Base-by-base conservation (phyloP, 2,113 vertebrate genomes). In the Oreocharis arfaki region DNA sequence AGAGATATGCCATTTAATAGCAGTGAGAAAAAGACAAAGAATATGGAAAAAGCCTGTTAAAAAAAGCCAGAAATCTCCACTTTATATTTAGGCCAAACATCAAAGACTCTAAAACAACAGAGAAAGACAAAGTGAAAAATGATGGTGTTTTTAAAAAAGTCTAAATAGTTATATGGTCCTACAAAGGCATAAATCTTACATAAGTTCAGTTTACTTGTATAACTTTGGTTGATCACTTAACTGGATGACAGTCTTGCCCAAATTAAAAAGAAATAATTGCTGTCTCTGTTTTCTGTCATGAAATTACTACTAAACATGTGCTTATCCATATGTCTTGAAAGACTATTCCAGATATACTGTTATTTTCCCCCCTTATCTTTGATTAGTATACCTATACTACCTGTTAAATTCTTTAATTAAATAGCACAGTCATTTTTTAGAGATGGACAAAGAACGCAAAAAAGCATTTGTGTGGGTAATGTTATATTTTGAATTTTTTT, bases 261-360 rank as follows among this genome's bases (percentile, higher is more conserved):
- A 93, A 82, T 16, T 61, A 55, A 69, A 91, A 57, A 6, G 11
- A 65, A 74, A 42, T 65, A 69, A 91, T 42, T 70, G 20, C 6
- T 64, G 60, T 60, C 46, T 64, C 15, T 8, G 2, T 49, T 93
- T 86, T 59, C 32, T 79, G 26, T 30, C 41, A 78, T 39, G 32
- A 84, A 96, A 86, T 90, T 92, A 82, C 39, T 87, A 91, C 37
- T 63, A 93, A 97, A 95, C 46, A 70, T 20, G 24, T 90, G 44
- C 39, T 96, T 96, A 90, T 90, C 97, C 73, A 74, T 86, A 47
- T 79, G 52, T 86, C 90, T 94, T 95, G 87, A 93, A 92, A 80
- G 79, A 94, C 28, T 84, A 50, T 80, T 89, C 39, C 71, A 67
- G 28, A 81, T 16, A n/a, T 3, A 55, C 12, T 15, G 41, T 2